phyloP scores from a whole-genome alignment of 1,140 invertebrate species.

The Musca vetustissima region DNA sequence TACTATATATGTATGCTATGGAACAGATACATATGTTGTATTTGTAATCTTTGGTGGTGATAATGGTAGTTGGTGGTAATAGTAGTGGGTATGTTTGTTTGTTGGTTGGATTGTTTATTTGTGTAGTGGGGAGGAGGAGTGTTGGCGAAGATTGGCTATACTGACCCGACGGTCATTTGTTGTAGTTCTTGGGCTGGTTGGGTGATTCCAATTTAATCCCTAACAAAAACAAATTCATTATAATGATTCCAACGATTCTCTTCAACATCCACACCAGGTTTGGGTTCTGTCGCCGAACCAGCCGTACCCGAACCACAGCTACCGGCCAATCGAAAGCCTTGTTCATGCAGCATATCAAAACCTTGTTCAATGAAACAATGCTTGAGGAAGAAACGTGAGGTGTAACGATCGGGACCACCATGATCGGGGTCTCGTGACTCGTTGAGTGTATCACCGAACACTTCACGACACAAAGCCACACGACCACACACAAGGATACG shows the following conservation, averaged over 20 bases:
- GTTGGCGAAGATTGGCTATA: neutral
- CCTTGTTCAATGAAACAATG: conserved; percentile 98
- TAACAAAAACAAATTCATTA: conserved; percentile 96
- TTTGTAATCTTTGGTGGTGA: too few relatives aligned
- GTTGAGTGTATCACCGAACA: conserved; percentile 96
- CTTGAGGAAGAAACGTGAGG: conserved; percentile 97
- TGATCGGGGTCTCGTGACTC: conserved; percentile 97
- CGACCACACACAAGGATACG: conserved; percentile 94
- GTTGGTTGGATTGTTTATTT: too few relatives aligned
- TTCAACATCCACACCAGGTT: conserved; percentile 92
- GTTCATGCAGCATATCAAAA: conserved; percentile 94
- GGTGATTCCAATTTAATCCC: conserved; percentile 65
- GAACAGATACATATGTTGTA: too few relatives aligned
- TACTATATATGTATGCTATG: too few relatives aligned
- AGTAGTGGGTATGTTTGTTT: too few relatives aligned
- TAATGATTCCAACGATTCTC: conserved; percentile 99
- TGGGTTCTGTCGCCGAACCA: conserved; percentile 79
- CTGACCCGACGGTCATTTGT: too few relatives aligned
- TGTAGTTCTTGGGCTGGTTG: neutral
- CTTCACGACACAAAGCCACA: conserved; percentile 87
- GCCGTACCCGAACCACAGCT: conserved; percentile 93
- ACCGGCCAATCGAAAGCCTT: conserved; percentile 83
- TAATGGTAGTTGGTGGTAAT: too few relatives aligned
- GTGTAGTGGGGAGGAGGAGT: too few relatives aligned
- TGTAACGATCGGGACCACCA: conserved; percentile 90